A percentile compares a stretch with the other conserved stretches of the same genome.
Evolutionary conservation across 92 coral and sea anemone genomes (phyloP).

Genomic region (Palythoa grandis): DNA sequence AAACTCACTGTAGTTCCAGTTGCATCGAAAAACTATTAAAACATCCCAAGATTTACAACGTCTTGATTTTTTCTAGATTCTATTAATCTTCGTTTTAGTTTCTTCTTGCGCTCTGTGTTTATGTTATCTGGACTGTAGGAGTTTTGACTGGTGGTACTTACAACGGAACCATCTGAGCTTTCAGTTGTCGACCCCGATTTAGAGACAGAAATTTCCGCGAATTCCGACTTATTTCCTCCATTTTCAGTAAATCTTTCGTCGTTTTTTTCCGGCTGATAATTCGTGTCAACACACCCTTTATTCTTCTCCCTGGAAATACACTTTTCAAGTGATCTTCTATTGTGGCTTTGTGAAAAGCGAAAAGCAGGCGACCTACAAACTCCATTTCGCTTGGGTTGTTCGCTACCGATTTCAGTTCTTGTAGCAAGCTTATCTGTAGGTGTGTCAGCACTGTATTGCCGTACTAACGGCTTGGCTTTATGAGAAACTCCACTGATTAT

Average conservation of each 20-base stretch:
- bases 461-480: background rate
- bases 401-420: background rate
- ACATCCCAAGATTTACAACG: slow-evolving; percentile 80
- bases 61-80: slow-evolving; percentile 75
- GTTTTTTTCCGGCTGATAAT: slow-evolving; percentile 8
- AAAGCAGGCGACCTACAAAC: slow-evolving; percentile 37
- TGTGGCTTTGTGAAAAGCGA: background rate
- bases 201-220: background rate
- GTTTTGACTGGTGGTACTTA: slow-evolving; percentile 29
- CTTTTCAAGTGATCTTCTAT: slow-evolving; percentile 2
- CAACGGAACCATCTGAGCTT: slow-evolving; percentile 56
- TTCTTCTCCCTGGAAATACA: background rate
- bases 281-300: background rate
- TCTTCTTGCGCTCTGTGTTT: slow-evolving; percentile 66
- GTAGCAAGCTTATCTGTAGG: background rate
- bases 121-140: slow-evolving; percentile 11
- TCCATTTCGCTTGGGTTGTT: background rate
- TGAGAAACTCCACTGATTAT: background rate
- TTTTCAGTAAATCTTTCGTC: background rate
- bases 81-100: slow-evolving; percentile 65
- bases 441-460: slow-evolving; percentile 12
- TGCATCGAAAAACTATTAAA: slow-evolving; percentile 35
- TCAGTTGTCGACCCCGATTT: slow-evolving; percentile 46
- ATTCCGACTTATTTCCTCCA: background rate
- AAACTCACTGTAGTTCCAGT: no score